These are phyloP conservation scores for Nipponia nippon DNA, from an alignment of 2,113 vertebrate genomes.

Conservation along the genomic window DNA sequence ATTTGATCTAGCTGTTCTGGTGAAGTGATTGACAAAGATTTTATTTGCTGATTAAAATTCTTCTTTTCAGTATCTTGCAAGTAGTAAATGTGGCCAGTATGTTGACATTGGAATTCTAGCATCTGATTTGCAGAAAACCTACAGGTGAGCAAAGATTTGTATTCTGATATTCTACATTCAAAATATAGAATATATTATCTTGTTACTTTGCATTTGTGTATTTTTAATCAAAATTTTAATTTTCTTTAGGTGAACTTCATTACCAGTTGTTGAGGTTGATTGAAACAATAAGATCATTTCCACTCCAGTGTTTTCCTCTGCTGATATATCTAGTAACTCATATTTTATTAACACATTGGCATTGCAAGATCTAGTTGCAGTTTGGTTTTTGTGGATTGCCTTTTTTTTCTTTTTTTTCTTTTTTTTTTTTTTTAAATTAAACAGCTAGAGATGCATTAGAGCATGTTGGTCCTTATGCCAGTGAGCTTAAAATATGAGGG, in stretches of 20 bases:
- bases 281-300: background rate
- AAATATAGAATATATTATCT: background rate
- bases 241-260: background rate
- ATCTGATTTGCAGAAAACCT: conserved; percentile 83
- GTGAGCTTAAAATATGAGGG: background rate
- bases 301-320: background rate
- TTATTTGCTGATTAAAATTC: background rate
- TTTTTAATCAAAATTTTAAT: background rate
- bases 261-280: background rate
- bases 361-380: background rate
- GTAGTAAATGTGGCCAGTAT: conserved; percentile 77
- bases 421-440: background rate
- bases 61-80: conserved; percentile 82
- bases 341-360: background rate
- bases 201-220: background rate
- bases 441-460: background rate
- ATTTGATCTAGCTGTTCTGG: background rate
- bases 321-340: background rate
- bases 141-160: conserved; percentile 76
- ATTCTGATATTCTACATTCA: background rate
- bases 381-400: background rate
- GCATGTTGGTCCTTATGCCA: background rate
- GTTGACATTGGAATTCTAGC: conserved; percentile 84
- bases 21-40: background rate
- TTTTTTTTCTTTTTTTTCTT: background rate